Evolutionary conservation across 2,888 invertebrate genomes (phyloP), one percentile per base, ranked within the genome.

Genomic region (Meghimatium bilineatum): DNA sequence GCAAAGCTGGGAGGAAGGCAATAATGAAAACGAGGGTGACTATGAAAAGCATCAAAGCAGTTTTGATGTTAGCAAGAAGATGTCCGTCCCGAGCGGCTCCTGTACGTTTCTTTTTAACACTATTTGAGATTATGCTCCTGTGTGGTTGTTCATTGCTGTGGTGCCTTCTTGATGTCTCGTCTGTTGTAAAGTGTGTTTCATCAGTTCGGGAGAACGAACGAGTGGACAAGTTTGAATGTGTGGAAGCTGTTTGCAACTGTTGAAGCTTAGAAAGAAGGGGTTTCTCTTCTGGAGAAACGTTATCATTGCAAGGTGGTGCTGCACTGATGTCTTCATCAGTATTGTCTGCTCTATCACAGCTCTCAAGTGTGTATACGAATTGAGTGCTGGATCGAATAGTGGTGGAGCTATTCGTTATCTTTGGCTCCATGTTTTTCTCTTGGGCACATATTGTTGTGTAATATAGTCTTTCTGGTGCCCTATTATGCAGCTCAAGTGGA

Each of bases 31-130:
- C 92, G 10, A 93, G 88, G 44, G 92, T 92, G 12, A 93, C 93
- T 23, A 93, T 91, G 86, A 93, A 93, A 82, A 93, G 86, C 93
- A 93, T 93, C 56, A 91, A 89, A 38, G 93, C 93, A 32, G 93
- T 93, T 84, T 93, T 93, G 67, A 93, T 90, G 87, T 93, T 93
- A 23, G 91, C 91, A 63, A 90, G 91, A 38, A 89, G 74, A 52
- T 88, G 87, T 38, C 88, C 89, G 74, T 90, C 89, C 17, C 87
- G 86, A 6, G 83, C 80, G 0, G 87, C 85, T 52, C 88, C 86
- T 23, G 80, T 82, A 1, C 87, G 85, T 44, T 86, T 85, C n/a
- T 77, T 76, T 32, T 84, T 82, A 20, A 81, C n/a, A 34, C 79
- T 67, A 44, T 66, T 63, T 14, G 77, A 20, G 1, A 72, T 71